phyloP scores from a whole-genome alignment of 1,140 invertebrate genomes.

The Philopotamus ludificatus region DNA sequence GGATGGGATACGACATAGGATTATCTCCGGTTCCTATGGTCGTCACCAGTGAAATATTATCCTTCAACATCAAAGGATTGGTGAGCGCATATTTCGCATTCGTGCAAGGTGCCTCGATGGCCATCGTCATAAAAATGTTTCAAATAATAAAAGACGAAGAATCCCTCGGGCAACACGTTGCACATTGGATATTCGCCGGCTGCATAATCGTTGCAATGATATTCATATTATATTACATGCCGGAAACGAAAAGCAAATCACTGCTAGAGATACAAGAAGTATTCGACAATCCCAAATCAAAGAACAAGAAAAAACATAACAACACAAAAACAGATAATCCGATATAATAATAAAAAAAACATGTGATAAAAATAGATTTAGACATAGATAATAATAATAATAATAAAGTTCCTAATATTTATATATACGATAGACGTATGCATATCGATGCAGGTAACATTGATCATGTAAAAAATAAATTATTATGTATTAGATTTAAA shows the following conservation, averaged over 20 bases:
- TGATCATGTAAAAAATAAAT: too few relatives aligned
- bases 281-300: constrained; percentile 22
- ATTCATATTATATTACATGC: constrained; percentile 38
- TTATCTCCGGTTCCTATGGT: constrained; percentile 35
- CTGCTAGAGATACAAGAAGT: constrained; percentile 35
- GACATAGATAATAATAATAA: too few relatives aligned
- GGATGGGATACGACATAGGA: constrained; percentile 37
- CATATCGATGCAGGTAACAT: too few relatives aligned
- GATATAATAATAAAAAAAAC: too few relatives aligned
- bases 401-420: too few relatives aligned
- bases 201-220: constrained; percentile 21
- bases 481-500: too few relatives aligned
- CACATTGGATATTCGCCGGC: constrained; percentile 30
- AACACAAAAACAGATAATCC: too few relatives aligned
- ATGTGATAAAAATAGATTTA: too few relatives aligned
- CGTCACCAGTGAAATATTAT: constrained; percentile 38
- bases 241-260: constrained; percentile 40
- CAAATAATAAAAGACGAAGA: constrained; percentile 35
- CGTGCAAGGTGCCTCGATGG: constrained; percentile 35
- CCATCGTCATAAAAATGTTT: constrained; percentile 29
- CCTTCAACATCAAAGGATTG: constrained; percentile 37
- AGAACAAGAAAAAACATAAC: neutral
- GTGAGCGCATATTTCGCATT: constrained; percentile 36
- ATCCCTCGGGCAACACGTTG: constrained; percentile 28
- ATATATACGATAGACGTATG: too few relatives aligned